Percentiles rank a stretch among this genome's conserved stretches.
phyloP scores from a whole-genome alignment of 2,113 vertebrate genomes.

The cat (Felis catus) region F.catus_Fca126_mat1.0 CM031419.1:130118001-130118500 shows the following conservation, averaged over 20 bases:
- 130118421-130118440: constrained; percentile 30
- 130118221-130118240: too few relatives aligned
- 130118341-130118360: neutral
- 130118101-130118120: too few relatives aligned
- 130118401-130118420: neutral
- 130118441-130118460: constrained; percentile 29
- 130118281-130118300: neutral
- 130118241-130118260: neutral
- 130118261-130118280: neutral
- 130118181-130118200: too few relatives aligned
- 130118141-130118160: too few relatives aligned
- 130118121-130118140: too few relatives aligned
- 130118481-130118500: constrained; percentile 58
- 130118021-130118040: too few relatives aligned
- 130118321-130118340: neutral
- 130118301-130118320: neutral
- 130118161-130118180: too few relatives aligned
- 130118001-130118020: too few relatives aligned
- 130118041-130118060: too few relatives aligned
- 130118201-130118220: too few relatives aligned
- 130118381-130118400: constrained; percentile 16
- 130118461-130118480: constrained; percentile 70
- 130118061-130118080: too few relatives aligned
- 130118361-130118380: constrained; percentile 13
- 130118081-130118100: too few relatives aligned